Conservation (phyloP, 2,113 vertebrate genomes). For the Oncorhynchus kisutch region DNA sequence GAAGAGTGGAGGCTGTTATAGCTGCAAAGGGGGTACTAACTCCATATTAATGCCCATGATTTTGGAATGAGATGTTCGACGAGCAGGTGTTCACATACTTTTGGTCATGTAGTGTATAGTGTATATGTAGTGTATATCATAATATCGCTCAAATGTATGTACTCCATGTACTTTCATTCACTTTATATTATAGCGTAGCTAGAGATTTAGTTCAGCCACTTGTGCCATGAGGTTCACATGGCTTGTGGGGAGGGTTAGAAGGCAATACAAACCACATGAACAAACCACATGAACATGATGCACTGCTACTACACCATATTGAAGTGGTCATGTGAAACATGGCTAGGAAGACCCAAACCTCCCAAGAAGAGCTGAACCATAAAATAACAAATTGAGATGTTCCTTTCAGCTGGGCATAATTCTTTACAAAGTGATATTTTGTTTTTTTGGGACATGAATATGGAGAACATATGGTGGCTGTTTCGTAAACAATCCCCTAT, state of each 20-base stretch:
- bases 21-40: too few species aligned
- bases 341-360: constrained; percentile 10
- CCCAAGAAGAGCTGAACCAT: constrained; percentile 29
- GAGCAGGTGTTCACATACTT: too few species aligned
- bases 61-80: too few species aligned
- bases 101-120: too few species aligned
- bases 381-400: background rate
- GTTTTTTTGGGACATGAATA: background rate
- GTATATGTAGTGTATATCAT: too few species aligned
- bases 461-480: background rate
- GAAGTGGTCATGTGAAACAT: constrained; percentile 20
- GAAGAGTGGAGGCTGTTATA: too few species aligned
- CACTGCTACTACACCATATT: constrained; percentile 2
- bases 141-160: too few species aligned
- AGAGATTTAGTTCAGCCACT: too few species aligned
- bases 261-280: background rate
- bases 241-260: constrained; percentile 11
- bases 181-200: too few species aligned
- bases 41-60: too few species aligned
- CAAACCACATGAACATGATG: constrained; percentile 22
- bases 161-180: too few species aligned
- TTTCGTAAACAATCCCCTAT: background rate
- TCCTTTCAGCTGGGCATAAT: background rate
- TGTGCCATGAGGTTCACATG: background rate
- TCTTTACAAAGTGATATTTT: background rate